Conservation (phyloP, 2,113 vertebrate species). For the Deroptyus accipitrinus region DNA sequence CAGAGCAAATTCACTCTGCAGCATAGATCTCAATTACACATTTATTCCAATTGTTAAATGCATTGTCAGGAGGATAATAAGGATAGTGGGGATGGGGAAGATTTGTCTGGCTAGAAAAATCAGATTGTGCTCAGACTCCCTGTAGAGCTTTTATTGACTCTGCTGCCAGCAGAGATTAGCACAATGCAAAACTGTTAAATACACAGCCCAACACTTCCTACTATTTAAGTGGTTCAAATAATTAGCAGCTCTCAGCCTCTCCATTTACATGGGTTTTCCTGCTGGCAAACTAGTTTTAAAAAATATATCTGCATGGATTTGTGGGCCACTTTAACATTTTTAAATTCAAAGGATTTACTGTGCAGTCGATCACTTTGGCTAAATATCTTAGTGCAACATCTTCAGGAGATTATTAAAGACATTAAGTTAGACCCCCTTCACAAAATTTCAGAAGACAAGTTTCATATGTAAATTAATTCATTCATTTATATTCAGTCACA, state of each 20-base stretch:
- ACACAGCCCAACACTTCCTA: constrained; percentile 13
- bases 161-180: constrained; percentile 24
- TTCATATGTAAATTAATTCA: neutral
- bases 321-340: neutral
- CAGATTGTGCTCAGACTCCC: neutral
- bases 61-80: constrained; percentile 53
- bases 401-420: neutral
- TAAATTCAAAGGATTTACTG: neutral
- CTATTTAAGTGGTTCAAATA: constrained; percentile 41
- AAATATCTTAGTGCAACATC: neutral
- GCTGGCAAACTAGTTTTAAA: neutral
- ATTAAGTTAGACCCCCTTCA: neutral
- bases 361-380: neutral
- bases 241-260: constrained; percentile 18
- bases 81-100: neutral
- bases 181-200: constrained; percentile 19
- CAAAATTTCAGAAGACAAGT: neutral
- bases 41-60: constrained; percentile 33
- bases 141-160: constrained; percentile 18
- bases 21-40: neutral
- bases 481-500: neutral
- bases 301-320: neutral
- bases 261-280: neutral
- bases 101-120: constrained; percentile 51
- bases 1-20: neutral